These are phyloP conservation scores for Osmerus eperlanus DNA, from an alignment of 2,113 vertebrate genomes.

Conservation along the genomic window DNA sequence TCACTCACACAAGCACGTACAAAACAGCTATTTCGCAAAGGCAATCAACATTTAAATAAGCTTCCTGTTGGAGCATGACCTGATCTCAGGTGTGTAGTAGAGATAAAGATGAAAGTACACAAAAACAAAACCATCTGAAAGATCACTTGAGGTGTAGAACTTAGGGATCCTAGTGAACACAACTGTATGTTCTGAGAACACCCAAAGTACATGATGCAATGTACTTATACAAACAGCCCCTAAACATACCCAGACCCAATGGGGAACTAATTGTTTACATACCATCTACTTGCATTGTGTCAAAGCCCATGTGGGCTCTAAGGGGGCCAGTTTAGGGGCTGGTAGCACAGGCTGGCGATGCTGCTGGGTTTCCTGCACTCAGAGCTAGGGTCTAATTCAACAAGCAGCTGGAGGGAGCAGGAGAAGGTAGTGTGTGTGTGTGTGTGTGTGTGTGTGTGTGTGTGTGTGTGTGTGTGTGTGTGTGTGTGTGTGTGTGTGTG, in stretches of 20 bases:
- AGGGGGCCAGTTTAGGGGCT: constrained; percentile 3
- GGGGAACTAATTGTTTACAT: no score
- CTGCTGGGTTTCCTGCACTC: constrained; percentile 5
- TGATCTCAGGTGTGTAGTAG: not conserved
- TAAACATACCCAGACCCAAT: no score
- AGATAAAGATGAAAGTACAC: not conserved
- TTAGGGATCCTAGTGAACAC: no score
- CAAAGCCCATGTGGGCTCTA: not conserved
- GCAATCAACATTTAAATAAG: no score
- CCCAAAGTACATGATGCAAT: no score
- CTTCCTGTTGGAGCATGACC: not conserved
- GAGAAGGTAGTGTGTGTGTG: not conserved
- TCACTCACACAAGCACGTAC: no score
- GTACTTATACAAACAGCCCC: no score
- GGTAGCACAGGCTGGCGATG: not conserved
- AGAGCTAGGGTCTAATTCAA: constrained; percentile 11
- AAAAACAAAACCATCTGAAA: not conserved
- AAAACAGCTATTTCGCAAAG: no score
- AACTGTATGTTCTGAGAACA: no score
- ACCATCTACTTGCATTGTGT: not conserved
- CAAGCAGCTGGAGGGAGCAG: constrained; percentile 20
- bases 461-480: not conserved
- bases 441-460: constrained; percentile 3
- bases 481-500: constrained; percentile 8
- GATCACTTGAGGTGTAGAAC: not conserved